Conservation (phyloP, 2,113 vertebrate species). For the Chelonoidis abingdonii region DNA sequence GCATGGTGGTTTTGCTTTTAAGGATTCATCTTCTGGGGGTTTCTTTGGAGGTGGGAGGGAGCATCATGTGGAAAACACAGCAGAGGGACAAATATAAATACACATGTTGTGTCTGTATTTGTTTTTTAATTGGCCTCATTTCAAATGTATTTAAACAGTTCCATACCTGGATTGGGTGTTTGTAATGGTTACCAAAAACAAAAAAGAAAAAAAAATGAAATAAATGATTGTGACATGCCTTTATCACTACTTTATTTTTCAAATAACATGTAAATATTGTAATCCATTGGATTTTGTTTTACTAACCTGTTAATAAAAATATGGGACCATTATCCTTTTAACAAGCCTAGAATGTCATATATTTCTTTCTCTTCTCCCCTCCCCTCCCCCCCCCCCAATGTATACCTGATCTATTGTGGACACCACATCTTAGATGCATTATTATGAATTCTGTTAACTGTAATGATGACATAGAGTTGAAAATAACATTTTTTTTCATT, state of each 20-base stretch:
- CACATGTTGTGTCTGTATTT: conserved; percentile 82
- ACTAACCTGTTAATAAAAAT: conserved; percentile 99
- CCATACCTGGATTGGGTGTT: conserved; percentile 85
- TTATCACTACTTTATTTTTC: conserved; percentile 96
- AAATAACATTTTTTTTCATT: conserved; percentile 83
- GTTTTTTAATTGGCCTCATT: conserved; percentile 84
- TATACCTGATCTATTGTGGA: conserved; percentile 85
- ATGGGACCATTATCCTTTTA: conserved; percentile 94
- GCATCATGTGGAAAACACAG: conserved; percentile 73
- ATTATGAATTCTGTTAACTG: conserved; percentile 86
- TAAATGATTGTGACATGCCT: conserved; percentile 98
- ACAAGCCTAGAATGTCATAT: conserved; percentile 85
- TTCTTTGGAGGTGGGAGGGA: conserved; percentile 75
- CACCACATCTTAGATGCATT: conserved; percentile 85
- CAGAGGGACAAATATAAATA: conserved; percentile 77
- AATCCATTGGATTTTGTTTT: conserved; percentile 98
- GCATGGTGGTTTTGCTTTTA: conserved; percentile 83
- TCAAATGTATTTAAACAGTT: conserved; percentile 85
- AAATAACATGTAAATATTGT: conserved; percentile 99
- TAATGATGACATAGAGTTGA: conserved; percentile 86
- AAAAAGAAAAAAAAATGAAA: conserved; percentile 47
- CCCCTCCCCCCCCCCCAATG: conserved; percentile 67
- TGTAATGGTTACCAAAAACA: conserved; percentile 82
- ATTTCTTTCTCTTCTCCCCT: conserved; percentile 65
- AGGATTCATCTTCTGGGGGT: conserved; percentile 73